phyloP scores from a whole-genome alignment of 2,113 vertebrate species.

The Leucopsar rothschildi region DNA sequence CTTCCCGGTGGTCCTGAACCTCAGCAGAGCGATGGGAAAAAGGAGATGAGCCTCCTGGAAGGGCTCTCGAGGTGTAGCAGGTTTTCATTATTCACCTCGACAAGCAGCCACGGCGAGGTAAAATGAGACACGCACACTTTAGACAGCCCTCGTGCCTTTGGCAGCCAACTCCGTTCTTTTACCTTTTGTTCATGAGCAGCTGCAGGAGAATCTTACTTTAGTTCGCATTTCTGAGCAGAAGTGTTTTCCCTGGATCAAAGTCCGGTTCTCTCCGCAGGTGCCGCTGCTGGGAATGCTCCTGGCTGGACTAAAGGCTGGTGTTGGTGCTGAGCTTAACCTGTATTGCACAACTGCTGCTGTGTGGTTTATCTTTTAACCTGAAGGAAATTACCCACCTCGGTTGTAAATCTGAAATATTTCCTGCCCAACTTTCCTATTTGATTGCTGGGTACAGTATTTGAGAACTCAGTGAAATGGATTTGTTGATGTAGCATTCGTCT shows the following conservation, averaged over 20 bases:
- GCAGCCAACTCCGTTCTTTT: not conserved
- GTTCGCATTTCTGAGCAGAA: not conserved
- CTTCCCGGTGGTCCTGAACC: not conserved
- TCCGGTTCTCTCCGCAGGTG: fast-evolving
- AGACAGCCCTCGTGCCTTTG: not conserved
- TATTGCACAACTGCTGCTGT: fast-evolving
- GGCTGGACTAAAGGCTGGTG: fast-evolving
- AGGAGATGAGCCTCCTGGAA: not conserved
- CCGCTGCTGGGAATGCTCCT: fast-evolving
- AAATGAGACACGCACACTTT: fast-evolving
- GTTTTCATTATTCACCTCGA: not conserved
- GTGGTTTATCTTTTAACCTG: not conserved
- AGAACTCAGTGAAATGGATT: fast-evolving
- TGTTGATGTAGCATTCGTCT: fast-evolving
- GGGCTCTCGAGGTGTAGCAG: too few relatives aligned
- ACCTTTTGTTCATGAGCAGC: not conserved
- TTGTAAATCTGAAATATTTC: not conserved
- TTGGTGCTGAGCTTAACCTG: not conserved
- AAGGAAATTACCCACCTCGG: not conserved
- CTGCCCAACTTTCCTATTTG: not conserved
- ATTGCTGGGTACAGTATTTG: not conserved
- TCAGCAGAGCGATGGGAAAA: not conserved
- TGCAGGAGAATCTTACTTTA: not conserved
- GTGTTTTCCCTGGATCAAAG: not conserved
- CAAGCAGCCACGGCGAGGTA: not conserved